Evolutionary conservation across 2,797 vertebrate genomes (phyloP).

Genomic region (Falco peregrinus): DNA sequence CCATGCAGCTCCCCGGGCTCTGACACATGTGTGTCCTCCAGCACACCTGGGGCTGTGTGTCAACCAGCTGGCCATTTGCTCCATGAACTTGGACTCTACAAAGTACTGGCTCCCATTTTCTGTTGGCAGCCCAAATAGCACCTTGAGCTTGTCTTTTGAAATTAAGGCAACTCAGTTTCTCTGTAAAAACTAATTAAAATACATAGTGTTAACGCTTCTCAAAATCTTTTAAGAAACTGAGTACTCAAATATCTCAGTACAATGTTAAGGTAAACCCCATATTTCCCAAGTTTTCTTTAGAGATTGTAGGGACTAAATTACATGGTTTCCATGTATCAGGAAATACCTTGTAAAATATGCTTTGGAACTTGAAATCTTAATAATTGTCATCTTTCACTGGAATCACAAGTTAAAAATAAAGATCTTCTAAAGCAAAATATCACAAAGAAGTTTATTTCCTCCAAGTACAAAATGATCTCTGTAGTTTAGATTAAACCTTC

Average conservation of each 20-base stretch:
- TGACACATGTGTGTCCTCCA: rapidly evolving
- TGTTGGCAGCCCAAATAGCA: not conserved
- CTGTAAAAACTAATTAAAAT: not conserved
- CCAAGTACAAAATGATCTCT: not conserved
- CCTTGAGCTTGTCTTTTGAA: not conserved
- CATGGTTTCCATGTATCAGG: not conserved
- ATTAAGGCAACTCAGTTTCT: not conserved
- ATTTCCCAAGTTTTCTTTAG: not conserved
- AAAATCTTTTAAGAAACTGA: not conserved
- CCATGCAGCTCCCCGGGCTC: not conserved
- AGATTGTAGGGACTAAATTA: not conserved
- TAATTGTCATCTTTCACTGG: not conserved
- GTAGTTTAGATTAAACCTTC: not conserved
- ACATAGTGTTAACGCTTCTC: not conserved
- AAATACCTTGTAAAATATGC: not conserved
- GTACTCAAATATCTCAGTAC: not conserved
- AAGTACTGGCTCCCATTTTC: not conserved
- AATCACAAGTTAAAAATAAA: not conserved
- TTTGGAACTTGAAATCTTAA: not conserved
- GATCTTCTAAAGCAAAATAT: not conserved
- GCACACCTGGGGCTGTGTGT: too few species aligned
- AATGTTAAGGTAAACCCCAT: not conserved
- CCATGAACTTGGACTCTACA: not conserved
- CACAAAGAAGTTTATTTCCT: not conserved
- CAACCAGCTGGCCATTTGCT: not conserved